Evolutionary conservation across 2,797 vertebrate species (phyloP), one percentile per base, ranked within the genome.

Genomic region (Halcyon badia): DNA sequence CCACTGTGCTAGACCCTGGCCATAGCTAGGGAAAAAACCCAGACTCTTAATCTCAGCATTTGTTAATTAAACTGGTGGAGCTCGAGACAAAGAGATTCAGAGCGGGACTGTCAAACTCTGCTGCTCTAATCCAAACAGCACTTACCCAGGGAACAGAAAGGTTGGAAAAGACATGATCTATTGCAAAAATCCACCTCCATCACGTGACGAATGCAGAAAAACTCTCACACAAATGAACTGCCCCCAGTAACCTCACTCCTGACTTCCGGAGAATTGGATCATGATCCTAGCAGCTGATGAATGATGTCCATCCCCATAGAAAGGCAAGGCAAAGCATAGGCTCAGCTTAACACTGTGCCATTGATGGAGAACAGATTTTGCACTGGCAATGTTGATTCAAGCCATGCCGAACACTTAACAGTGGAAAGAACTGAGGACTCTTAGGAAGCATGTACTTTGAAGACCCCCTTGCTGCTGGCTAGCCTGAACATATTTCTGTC

Each of bases 341-440:
- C 90, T 98, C 75, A 20, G 89, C 94, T 71, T 76, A 96, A 48
- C 58, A 73, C 87, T 68, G 86, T 94, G 93, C 66, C 4, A 9
- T 78, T 97, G 93, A 97, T 96, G 96, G 97, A 91, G 95, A 98
- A 95, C 96, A 97, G 96, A 96, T 97, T 98, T 98, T 95, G 83
- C 52, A 60, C 89, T 95, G 94, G 92, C 94, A 95, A 41, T 84
- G 68, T 39, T 87, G 87, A 70, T 81, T 65, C 35, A 90, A 95
- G 54, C 37, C 42, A 16, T 21, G 37, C 52, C 1, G 8, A 79
- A 84, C 2, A 16, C 73, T 97, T 91, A 87, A 87, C 61, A 64
- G 46, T 79, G 76, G 78, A 77, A 94, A 57, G 37, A 69, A 88
- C 30, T 83, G 62, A 91, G 76, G 87, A 69, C 66, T 96, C n/a